phyloP scores from a whole-genome alignment of 2,113 vertebrate species.

The Pteronura brasiliensis region DNA sequence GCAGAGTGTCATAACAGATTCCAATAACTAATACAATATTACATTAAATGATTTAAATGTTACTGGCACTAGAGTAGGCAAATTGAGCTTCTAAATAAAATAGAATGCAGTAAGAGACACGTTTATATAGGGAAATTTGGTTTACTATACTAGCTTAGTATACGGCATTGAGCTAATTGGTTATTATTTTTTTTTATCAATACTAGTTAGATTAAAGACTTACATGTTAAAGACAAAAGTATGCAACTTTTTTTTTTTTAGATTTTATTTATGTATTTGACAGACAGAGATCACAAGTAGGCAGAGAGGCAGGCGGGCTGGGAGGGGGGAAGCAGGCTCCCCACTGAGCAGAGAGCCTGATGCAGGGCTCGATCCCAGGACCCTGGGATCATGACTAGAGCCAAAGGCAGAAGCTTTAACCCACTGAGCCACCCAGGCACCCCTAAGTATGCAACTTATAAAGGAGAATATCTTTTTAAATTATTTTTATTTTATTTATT shows the following conservation, averaged over 20 bases:
- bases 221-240: not conserved
- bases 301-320: too few relatives aligned
- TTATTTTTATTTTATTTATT: too few relatives aligned
- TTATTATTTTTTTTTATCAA: not conserved
- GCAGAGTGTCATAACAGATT: not conserved
- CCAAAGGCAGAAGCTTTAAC: too few relatives aligned
- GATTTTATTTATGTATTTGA: too few relatives aligned
- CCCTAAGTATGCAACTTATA: too few relatives aligned
- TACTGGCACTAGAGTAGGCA: not conserved
- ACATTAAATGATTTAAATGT: not conserved
- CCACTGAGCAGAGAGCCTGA: too few relatives aligned
- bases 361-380: too few relatives aligned
- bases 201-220: not conserved
- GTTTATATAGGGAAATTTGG: not conserved
- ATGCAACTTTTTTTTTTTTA: not conserved
- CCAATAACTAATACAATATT: not conserved
- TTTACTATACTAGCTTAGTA: not conserved
- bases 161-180: not conserved
- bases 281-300: too few relatives aligned
- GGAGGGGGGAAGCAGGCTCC: too few relatives aligned
- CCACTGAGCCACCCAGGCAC: too few relatives aligned
- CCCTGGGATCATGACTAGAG: too few relatives aligned
- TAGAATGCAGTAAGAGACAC: not conserved
- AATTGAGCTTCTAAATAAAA: not conserved
- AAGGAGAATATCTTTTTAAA: too few relatives aligned